These are phyloP conservation scores for Macroteleia sp. DNA, from an alignment of 2,888 invertebrate species.

Conservation along the genomic window DNA sequence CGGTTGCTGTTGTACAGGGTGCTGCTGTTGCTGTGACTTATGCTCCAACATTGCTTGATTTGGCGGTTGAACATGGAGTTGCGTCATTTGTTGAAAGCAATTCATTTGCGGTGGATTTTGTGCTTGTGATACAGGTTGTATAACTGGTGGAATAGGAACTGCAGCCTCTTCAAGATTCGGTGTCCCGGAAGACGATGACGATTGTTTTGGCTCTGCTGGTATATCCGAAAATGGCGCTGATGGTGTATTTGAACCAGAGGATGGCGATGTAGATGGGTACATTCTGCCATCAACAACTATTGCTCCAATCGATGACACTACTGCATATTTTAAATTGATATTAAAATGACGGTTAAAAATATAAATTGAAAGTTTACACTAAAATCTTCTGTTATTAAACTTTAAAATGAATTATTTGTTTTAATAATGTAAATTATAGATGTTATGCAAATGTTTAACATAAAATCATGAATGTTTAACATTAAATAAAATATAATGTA, in stretches of 20 bases:
- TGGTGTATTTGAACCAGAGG: conserved; percentile 72
- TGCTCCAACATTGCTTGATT: conserved; percentile 79
- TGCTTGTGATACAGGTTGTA: conserved; percentile 10
- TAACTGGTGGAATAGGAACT: conserved; percentile 77
- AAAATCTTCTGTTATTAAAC: too few species aligned
- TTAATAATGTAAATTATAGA: too few species aligned
- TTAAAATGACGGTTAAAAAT: too few species aligned
- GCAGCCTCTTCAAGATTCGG: conserved; percentile 57
- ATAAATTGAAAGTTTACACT: too few species aligned
- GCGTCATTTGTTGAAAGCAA: conserved; percentile 78
- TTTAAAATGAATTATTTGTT: too few species aligned
- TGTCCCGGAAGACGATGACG: conserved; percentile 56
- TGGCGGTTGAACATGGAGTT: conserved; percentile 80
- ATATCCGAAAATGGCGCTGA: conserved; percentile 70
- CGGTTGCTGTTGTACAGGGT: conserved; percentile 68
- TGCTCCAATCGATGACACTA: conserved; percentile 90
- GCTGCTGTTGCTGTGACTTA: conserved; percentile 75
- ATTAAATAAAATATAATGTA: too few species aligned
- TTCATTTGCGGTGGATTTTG: conserved; percentile 59
- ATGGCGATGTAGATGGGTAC: conserved; percentile 86
- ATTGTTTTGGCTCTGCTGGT: conserved; percentile 83
- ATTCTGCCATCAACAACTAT: conserved; percentile 93
- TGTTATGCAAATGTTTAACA: too few species aligned
- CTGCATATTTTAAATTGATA: too few species aligned
- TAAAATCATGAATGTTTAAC: too few species aligned